These are phyloP conservation scores for Orchesella cincta DNA, from an alignment of 1,140 invertebrate species.

Conservation along the genomic window DNA sequence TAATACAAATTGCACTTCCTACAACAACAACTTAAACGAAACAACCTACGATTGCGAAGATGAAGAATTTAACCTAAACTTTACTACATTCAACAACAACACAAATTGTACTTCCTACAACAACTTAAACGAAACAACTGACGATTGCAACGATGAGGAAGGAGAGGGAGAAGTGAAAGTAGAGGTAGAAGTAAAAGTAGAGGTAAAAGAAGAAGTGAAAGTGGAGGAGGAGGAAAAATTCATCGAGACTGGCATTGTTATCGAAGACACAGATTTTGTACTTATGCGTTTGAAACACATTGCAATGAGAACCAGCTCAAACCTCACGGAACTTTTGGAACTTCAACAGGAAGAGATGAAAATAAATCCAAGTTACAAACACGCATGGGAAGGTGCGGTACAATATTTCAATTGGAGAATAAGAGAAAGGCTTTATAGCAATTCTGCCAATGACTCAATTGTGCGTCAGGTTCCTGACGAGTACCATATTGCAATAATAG, in stretches of 20 bases:
- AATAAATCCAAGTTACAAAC: neutral
- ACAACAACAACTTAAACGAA: no score
- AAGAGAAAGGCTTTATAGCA: neutral
- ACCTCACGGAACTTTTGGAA: neutral
- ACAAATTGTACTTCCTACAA: no score
- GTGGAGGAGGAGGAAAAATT: conserved; percentile 4
- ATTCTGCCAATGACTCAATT: neutral
- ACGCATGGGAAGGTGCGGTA: neutral
- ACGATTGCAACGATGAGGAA: no score
- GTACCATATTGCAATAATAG: conserved; percentile 18
- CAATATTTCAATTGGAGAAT: neutral
- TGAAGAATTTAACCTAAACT: no score
- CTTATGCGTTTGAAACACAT: conserved; percentile 19
- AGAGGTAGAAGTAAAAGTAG: no score
- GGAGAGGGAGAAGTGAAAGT: no score
- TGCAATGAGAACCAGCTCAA: neutral
- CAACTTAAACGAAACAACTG: no score
- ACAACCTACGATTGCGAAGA: no score
- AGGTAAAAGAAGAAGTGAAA: neutral
- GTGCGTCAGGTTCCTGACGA: neutral
- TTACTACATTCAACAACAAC: no score
- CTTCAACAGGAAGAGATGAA: conserved; percentile 26
- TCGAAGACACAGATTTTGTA: conserved; percentile 20
- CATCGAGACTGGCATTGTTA: neutral
- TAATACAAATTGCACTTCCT: no score